Evolutionary conservation across 2,888 invertebrate genomes (phyloP), one percentile per base, ranked within the genome.

Genomic region (Philereme vetulata): DNA sequence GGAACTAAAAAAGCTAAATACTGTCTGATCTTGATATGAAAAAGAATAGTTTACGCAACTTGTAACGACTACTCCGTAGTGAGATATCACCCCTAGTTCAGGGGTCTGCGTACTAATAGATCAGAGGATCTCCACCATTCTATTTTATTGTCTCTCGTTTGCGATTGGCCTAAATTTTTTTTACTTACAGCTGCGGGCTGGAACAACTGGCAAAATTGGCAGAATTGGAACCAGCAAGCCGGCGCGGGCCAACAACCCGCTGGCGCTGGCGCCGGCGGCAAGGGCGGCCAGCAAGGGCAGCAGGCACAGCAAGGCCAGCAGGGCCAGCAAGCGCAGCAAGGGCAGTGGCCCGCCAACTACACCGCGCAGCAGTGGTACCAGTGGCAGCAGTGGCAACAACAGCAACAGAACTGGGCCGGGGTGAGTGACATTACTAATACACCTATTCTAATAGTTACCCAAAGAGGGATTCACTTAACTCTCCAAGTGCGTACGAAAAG

Each of bases 331-430:
- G 11, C 35, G 36, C 36, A 38, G 48, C 70, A 66, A 48, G 78
- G 77, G 55, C 85, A 85, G 76, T 84, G 86, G 85, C 77, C 81
- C 10, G 78, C 74, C 69, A 83, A 82, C 79, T 88, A 88, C 77
- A 84, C 85, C 36, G 79, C 85, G 60, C 89, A 90, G 78, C 90
- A 90, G 79, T 90, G 90, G 90, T 88, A 88, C 81, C 90, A 91
- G 81, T 90, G 90, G 90, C 90, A 90, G 69, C 90, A 90, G 80
- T 90, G 89, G 90, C 90, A 90, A 64, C 90, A 90, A 57, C 88
- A 88, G 64, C 89, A 90, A 64, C 88, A 88, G 64, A 81, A 77
- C 35, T 88, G 89, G 88, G 80, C 80, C 0, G 84, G 82, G 85
- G 89, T 88, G 8, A 70, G 75, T 32, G n/a, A 32, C n/a, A 5